Evolutionary conservation across 2,797 vertebrate species (phyloP), one percentile per base, ranked within the genome.

Genomic region (Rhinatrema bivittatum): DNA sequence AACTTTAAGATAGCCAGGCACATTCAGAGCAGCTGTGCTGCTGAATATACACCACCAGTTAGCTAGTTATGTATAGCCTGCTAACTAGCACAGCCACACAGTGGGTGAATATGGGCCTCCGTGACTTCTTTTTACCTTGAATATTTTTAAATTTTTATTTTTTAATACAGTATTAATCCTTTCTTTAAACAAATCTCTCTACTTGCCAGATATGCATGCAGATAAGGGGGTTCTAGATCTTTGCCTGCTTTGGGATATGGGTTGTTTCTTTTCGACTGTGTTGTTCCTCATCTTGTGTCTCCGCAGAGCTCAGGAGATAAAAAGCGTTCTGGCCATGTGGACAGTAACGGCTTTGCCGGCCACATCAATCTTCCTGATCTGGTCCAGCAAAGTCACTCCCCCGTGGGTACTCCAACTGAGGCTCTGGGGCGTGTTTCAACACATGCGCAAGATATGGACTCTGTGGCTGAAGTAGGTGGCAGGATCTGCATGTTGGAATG

Each of bases 291-390:
- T 61, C 65, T 70, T 82, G 60, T 52, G 36, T 81, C 60, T 84
- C 82, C 84, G 68, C 88, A 97, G 94, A 91, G 82, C 19, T 72
- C 78, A 37, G 82, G 85, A 72, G 90, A 90, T 61, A 87, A 89
- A 87, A 91, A 90, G 78, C 85, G 86, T 60, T 87, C 88, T 39
- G 67, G 89, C 55, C 93, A 95, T 42, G 29, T 80, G 62, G 87
- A 91, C 81, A 93, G 91, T 85, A 92, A 93, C 71, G 87, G 91
- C 74, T 94, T 93, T 60, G 85, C 86, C 7, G 81, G 91, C 72
- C 90, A 92, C 77, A 74, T 85, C 87, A 95, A 94, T 68, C 94
- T 97, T 40, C 95, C 95, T 5, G 94, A 98, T 82, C 81, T 97
- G 81, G 86, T 97, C 67, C 94, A 91, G 75, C 91, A 94, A 79